These are phyloP conservation scores for Psammodynastes pulverulentus DNA, from an alignment of 2,113 vertebrate genomes.

Conservation along the genomic window DNA sequence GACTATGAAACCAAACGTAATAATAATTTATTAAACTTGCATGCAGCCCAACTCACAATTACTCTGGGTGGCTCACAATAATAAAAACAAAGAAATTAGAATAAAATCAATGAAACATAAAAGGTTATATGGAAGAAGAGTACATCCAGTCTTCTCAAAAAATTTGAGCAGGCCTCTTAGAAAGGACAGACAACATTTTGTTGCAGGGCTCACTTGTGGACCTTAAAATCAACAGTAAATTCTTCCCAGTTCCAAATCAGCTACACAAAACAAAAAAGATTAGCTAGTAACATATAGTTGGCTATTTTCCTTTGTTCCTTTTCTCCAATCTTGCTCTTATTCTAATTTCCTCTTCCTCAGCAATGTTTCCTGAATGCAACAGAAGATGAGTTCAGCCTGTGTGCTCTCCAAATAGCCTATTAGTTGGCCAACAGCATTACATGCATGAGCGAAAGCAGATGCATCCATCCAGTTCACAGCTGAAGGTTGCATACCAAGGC, in stretches of 20 bases:
- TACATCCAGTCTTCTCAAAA: neutral
- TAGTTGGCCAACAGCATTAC: neutral
- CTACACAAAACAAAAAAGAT: neutral
- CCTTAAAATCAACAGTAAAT: neutral
- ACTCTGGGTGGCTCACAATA: neutral
- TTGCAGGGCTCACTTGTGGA: neutral
- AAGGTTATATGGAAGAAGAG: neutral
- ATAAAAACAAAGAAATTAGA: neutral
- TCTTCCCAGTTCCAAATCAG: neutral
- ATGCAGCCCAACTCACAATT: neutral
- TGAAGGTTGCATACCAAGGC: neutral
- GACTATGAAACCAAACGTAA: neutral
- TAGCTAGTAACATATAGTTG: neutral
- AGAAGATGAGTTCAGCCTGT: neutral
- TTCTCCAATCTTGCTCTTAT: neutral
- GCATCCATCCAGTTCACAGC: neutral
- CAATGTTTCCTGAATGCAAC: neutral
- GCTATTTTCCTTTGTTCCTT: neutral
- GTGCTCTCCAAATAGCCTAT: neutral
- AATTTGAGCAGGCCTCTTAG: neutral
- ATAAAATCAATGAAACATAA: neutral
- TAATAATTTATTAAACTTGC: neutral
- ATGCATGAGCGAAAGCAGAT: neutral
- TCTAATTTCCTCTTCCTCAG: neutral
- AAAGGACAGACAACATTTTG: neutral